phyloP scores from a whole-genome alignment of 2,113 vertebrate species.

The Pyxicephalus adspersus region DNA sequence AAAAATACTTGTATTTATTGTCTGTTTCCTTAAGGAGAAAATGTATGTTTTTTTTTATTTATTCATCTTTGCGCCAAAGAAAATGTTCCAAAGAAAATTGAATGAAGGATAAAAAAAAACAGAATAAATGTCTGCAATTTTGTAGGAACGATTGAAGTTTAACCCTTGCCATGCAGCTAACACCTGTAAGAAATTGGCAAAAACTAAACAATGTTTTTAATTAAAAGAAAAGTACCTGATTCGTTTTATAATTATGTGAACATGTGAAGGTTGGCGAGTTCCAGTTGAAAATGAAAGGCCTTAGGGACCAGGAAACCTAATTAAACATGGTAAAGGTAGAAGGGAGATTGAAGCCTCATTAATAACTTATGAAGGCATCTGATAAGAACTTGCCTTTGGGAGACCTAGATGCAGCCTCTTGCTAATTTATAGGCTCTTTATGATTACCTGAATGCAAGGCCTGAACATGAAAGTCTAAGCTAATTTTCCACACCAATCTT shows the following conservation, averaged over 20 bases:
- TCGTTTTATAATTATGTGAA: conserved; percentile 53
- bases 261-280: conserved; percentile 56
- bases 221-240: conserved; percentile 53
- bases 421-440: conserved; percentile 55
- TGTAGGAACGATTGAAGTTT: not conserved
- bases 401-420: conserved; percentile 51
- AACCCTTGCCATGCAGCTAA: conserved; percentile 11
- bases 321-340: conserved; percentile 57
- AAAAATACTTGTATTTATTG: too few species aligned
- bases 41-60: too few species aligned
- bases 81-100: not conserved
- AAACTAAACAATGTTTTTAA: conserved; percentile 50
- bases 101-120: not conserved
- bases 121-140: not conserved
- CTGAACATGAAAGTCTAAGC: conserved; percentile 45
- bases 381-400: conserved; percentile 56
- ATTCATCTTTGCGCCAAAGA: not conserved
- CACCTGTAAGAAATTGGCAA: conserved; percentile 20
- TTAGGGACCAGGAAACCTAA: conserved; percentile 55
- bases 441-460: conserved; percentile 49
- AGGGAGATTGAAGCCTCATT: conserved; percentile 56
- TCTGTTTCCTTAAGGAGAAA: too few species aligned
- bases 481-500: conserved; percentile 49
- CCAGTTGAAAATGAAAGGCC: conserved; percentile 48
- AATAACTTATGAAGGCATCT: conserved; percentile 57